phyloP scores from a whole-genome alignment of 2,888 invertebrate species.

The Sinelater perroti region DNA sequence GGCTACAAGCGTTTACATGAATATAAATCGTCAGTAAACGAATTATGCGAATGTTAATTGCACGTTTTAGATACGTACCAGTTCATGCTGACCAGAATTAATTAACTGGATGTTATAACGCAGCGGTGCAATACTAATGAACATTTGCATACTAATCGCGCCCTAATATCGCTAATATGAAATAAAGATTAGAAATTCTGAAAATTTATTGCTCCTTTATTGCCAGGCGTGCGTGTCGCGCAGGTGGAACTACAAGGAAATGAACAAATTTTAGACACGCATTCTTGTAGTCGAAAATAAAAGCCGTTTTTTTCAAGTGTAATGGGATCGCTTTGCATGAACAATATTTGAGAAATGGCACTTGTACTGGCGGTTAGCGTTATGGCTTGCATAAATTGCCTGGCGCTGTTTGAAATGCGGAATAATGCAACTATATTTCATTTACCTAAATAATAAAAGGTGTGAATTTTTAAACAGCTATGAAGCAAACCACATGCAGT shows the following conservation, averaged over 20 bases:
- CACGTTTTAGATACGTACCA: constrained; percentile 21
- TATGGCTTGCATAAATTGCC: too few species aligned
- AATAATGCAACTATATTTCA: too few species aligned
- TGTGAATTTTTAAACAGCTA: too few species aligned
- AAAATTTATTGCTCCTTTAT: constrained; percentile 36
- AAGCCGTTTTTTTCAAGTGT: too few species aligned
- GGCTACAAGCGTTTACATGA: constrained; percentile 14
- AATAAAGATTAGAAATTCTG: constrained; percentile 35
- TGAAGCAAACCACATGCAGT: too few species aligned
- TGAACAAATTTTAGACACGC: constrained; percentile 29
- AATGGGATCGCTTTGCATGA: too few species aligned
- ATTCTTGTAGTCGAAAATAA: constrained; percentile 17
- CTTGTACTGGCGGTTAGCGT: too few species aligned
- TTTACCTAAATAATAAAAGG: too few species aligned
- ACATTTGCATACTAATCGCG: constrained; percentile 30
- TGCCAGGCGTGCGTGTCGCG: constrained; percentile 31
- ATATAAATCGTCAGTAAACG: neutral
- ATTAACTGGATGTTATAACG: constrained; percentile 24
- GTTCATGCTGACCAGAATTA: constrained; percentile 23
- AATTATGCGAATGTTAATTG: constrained; percentile 21
- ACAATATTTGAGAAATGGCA: too few species aligned
- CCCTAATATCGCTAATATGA: constrained; percentile 29
- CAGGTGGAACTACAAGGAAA: constrained; percentile 23
- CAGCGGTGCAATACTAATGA: constrained; percentile 25
- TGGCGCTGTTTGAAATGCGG: too few species aligned